phyloP scores from a whole-genome alignment of 2,797 vertebrate genomes.

The Brotogeris chrysoptera region DNA sequence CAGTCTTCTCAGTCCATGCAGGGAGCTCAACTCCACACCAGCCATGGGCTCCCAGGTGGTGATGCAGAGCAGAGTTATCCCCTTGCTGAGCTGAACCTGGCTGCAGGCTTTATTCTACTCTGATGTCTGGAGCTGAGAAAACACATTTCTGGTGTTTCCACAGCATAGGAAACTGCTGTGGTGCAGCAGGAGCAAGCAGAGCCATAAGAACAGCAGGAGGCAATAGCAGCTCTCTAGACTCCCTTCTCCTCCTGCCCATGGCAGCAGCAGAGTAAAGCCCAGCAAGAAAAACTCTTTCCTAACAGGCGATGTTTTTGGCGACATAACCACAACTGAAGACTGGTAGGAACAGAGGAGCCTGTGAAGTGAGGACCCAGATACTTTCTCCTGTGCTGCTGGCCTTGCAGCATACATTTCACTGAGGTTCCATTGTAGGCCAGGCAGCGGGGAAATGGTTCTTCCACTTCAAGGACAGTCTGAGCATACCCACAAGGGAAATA shows the following conservation, averaged over 20 bases:
- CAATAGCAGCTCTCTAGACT: not conserved
- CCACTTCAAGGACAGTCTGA: not conserved
- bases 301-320: not conserved
- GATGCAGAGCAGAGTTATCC: not conserved
- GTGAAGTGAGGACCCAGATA: not conserved
- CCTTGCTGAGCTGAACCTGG: not conserved
- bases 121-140: not conserved
- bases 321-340: not conserved
- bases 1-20: not conserved
- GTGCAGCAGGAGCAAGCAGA: not conserved
- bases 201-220: not conserved
- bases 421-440: not conserved
- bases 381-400: not conserved
- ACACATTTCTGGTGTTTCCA: not conserved
- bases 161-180: fast-evolving
- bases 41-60: not conserved
- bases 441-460: not conserved
- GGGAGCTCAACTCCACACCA: not conserved
- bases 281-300: not conserved
- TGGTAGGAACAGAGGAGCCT: not conserved
- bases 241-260: not conserved
- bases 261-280: not conserved
- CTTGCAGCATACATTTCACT: not conserved
- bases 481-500: not conserved
- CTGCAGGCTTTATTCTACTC: not conserved